phyloP scores from a whole-genome alignment of 2,888 invertebrate species.

The Nomada ruficornis region DNA sequence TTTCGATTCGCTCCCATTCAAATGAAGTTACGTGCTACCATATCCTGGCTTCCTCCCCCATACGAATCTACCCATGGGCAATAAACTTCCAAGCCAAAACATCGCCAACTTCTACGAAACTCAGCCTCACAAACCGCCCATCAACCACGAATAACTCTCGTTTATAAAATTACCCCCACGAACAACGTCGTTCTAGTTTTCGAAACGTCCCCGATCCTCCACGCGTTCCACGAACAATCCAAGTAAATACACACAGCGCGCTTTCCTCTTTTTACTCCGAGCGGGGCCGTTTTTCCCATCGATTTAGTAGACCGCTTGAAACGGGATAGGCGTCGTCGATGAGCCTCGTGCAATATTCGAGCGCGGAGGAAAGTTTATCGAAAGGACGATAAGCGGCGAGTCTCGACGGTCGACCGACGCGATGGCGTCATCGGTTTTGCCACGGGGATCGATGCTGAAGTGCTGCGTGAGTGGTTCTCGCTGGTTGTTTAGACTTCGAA shows the following conservation, averaged over 20 bases:
- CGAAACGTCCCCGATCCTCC: neutral
- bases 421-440: constrained; percentile 70
- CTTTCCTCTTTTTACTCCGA: too few species aligned
- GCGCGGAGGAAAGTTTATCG: constrained; percentile 60
- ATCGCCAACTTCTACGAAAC: too few species aligned
- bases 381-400: constrained; percentile 63
- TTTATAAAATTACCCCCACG: constrained; percentile 1
- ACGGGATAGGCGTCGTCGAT: constrained; percentile 33
- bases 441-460: constrained; percentile 47
- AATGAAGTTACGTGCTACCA: too few species aligned
- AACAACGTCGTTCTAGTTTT: constrained; percentile 1
- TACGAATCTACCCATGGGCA: too few species aligned
- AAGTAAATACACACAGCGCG: neutral
- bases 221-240: constrained; percentile 4
- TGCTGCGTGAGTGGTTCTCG: constrained; percentile 66
- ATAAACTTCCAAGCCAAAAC: too few species aligned
- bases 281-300: constrained; percentile 21
- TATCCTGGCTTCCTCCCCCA: too few species aligned
- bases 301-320: constrained; percentile 10
- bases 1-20: too few species aligned
- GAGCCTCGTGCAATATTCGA: constrained; percentile 52
- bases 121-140: too few species aligned
- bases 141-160: neutral
- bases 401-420: constrained; percentile 43
- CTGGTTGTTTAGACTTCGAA: constrained; percentile 75